Base-by-base conservation (phyloP, 1,140 invertebrate genomes). In the Lepidurus apus region DNA sequence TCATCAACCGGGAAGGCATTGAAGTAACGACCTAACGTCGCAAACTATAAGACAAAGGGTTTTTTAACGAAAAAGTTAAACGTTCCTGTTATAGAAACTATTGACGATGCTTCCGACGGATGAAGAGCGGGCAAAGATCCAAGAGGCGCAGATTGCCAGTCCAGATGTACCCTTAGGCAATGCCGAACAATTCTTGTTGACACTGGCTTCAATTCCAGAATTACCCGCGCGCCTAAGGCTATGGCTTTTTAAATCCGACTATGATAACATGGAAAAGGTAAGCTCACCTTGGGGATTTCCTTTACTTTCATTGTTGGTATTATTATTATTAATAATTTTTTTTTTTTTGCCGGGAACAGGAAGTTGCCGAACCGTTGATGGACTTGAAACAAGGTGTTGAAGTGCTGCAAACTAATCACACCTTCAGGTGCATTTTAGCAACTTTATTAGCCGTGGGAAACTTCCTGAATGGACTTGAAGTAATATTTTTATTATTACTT, bases 231-330 rank as follows among this genome's bases (percentile, higher is more conserved):
- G 98, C 81, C 89, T 99, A 5, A 95, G 96, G 85, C 88, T 99
- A 77, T 99, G 98, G 98, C 92, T 97, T 77, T 99, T 99, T 87
- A 98, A 98, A 85, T 87, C 99, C 45, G 98, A 99, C 87, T 99
- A 98, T 86, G 97, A 98, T 85, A 94, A 93, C 84, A 91, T 94
- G 80, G 97, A 99, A 87, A 92, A 91, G 86, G 93, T 95, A 86
- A 86, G 82, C 43, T 73, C 4, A 34, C 34, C 74, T 44, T 26
- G 13, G n/a, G 5, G 3, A 76, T n/a, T 21, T 73, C 34, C 7
- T 43, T 75, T 21, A 21, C 42, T 73, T 21, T 47, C 7, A 65
- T 79, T 11, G 34, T 34, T 34, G 79, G 75, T 8, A 24, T 3
- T 79, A 26, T 47, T 26, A 26, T 26, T 26, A 26, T 26, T 26